Conservation (phyloP, 2,888 invertebrate species). For the Tetragonisca angustula region DNA sequence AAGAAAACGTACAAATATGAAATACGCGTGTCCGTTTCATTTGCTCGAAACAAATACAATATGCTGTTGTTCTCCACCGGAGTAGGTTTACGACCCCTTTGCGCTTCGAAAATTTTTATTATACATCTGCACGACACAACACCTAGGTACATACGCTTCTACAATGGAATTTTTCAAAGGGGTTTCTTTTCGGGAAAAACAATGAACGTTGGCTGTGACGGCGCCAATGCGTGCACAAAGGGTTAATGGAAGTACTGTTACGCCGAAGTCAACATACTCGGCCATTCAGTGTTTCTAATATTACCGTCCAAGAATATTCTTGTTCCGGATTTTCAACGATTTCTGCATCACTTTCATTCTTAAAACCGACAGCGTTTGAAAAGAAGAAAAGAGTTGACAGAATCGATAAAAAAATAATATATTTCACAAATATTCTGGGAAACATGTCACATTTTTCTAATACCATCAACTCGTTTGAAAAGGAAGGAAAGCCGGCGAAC, state of each 20-base stretch:
- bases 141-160: background rate
- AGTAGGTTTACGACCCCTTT: background rate
- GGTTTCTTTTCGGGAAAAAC: background rate
- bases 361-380: too few relatives aligned
- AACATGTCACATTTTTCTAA: background rate
- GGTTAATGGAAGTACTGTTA: slow-evolving; percentile 1
- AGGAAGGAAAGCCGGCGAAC: background rate
- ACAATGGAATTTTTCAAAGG: background rate
- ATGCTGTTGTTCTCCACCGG: background rate
- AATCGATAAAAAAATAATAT: too few relatives aligned
- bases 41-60: background rate
- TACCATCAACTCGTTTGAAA: background rate
- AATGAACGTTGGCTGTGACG: background rate
- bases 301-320: background rate
- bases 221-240: background rate
- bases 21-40: background rate
- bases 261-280: slow-evolving; percentile 2
- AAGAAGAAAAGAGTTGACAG: too few relatives aligned
- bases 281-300: background rate
- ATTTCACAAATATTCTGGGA: too few relatives aligned
- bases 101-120: background rate
- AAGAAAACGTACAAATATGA: background rate
- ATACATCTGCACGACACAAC: background rate
- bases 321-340: background rate
- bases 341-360: too few relatives aligned